These are phyloP conservation scores for Xestia c-nigrum DNA, from an alignment of 2,888 invertebrate genomes.

Conservation along the genomic window DNA sequence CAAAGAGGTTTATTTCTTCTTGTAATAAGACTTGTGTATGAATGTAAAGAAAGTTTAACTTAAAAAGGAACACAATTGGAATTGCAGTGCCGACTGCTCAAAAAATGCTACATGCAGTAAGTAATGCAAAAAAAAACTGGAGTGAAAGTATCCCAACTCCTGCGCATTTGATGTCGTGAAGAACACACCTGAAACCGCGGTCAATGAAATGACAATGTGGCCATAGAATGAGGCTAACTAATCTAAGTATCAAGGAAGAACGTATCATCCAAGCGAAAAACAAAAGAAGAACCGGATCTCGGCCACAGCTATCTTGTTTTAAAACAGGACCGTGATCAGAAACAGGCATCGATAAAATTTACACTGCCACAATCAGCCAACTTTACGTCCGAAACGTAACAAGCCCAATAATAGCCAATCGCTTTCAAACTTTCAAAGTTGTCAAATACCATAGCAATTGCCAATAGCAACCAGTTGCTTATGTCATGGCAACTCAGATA, in stretches of 20 bases:
- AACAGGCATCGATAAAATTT: not conserved
- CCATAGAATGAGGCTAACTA: not conserved
- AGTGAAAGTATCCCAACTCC: not conserved
- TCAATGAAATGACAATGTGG: too few relatives aligned
- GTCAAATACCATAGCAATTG: constrained; percentile 44
- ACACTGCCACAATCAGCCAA: not conserved
- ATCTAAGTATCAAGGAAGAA: too few relatives aligned
- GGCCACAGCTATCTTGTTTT: too few relatives aligned
- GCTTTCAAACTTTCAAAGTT: constrained; percentile 17
- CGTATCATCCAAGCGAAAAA: not conserved
- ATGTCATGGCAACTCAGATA: constrained; percentile 45
- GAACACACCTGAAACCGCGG: not conserved
- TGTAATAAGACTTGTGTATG: not conserved
- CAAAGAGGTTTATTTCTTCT: not conserved
- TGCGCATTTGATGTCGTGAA: not conserved
- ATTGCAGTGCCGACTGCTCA: not conserved
- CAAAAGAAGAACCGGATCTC: not conserved
- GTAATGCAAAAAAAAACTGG: too few relatives aligned
- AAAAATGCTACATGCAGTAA: not conserved
- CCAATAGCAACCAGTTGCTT: constrained; percentile 61
- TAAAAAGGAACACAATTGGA: not conserved
- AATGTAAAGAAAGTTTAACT: not conserved
- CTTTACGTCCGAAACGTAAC: not conserved
- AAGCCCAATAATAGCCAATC: not conserved
- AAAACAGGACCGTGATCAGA: not conserved